Base-by-base conservation (phyloP, 2,113 vertebrate genomes). In the Tamias sibiricus region DNA sequence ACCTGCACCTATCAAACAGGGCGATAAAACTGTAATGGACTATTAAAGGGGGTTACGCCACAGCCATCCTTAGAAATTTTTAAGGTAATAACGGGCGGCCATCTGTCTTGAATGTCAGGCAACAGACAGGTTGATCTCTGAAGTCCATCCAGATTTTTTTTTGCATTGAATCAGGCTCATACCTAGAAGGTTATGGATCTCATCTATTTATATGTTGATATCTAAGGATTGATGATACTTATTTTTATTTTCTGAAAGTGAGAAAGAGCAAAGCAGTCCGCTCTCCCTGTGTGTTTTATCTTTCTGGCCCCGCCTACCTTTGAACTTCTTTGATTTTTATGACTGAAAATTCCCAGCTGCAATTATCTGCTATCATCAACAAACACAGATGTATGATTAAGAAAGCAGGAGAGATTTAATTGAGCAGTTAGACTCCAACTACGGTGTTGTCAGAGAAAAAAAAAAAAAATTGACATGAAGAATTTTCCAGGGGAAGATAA, bases 61-160 rank as follows among this genome's bases (percentile, higher is more conserved):
- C 40, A 88, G 74, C 62, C 57, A 92, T 82, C 79, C 81, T 96
- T 66, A 89, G 94, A 96, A 71, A 95, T 95, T 92, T 92, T 75
- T 96, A 86, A 96, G 66, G 96, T 94, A 72, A 94, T 96, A 88
- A 93, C 91, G 76, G 77, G 32, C 52, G 71, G 44, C 64, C 96
- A 97, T 95, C 93, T 97, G 89, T 97, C 91, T 95, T 96, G 52
- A 86, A 87, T 96, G 91, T 93, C 94, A 83, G 59, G 10, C 30
- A 90, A 64, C n/a, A 85, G 85, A 69, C 71, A 54, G 76, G 85
- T 35, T 83, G 64, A 97, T 82, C 42, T 91, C 69, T 88, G 91
- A 86, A 83, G 74, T 57, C 8, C 71, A 89, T 64, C 82, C 75
- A 82, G 81, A 85, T 88, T 88, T 40, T 42, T 28, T 95, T 79